Conservation (phyloP, 2,797 vertebrate genomes). For the Emys orbicularis region DNA sequence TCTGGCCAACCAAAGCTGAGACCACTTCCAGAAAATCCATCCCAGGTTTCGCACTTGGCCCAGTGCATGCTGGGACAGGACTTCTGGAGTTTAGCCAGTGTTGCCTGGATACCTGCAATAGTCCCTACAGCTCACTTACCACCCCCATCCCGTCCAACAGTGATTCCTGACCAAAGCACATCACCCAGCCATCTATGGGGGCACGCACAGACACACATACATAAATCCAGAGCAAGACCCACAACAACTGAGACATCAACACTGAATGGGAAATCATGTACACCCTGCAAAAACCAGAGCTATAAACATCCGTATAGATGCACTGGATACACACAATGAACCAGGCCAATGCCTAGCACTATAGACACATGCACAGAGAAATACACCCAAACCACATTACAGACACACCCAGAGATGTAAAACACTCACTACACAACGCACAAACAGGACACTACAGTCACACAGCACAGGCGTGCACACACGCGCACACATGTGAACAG, state of each 20-base stretch:
- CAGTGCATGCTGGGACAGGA: not conserved
- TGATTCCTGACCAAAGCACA: accelerated
- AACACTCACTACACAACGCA: not conserved
- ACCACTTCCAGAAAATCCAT: not conserved
- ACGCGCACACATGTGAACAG: accelerated
- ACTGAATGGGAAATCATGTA: not conserved
- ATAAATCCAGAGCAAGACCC: not conserved
- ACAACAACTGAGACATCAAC: not conserved
- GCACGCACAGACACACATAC: accelerated
- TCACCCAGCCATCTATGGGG: accelerated
- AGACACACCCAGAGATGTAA: not conserved
- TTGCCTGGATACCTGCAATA: not conserved
- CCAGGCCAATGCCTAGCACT: accelerated
- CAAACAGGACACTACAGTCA: not conserved
- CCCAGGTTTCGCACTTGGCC: not conserved
- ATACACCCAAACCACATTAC: not conserved
- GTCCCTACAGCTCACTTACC: not conserved
- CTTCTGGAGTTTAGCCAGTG: accelerated
- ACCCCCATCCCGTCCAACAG: not conserved
- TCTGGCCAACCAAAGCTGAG: not conserved
- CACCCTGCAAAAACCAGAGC: accelerated
- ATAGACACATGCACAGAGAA: accelerated
- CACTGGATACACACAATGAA: accelerated
- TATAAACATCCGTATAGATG: accelerated
- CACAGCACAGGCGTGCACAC: not conserved